Evolutionary conservation across 1,140 invertebrate species (phyloP), one percentile per base, ranked within the genome.

Genomic region (Lordiphosa collinella): DNA sequence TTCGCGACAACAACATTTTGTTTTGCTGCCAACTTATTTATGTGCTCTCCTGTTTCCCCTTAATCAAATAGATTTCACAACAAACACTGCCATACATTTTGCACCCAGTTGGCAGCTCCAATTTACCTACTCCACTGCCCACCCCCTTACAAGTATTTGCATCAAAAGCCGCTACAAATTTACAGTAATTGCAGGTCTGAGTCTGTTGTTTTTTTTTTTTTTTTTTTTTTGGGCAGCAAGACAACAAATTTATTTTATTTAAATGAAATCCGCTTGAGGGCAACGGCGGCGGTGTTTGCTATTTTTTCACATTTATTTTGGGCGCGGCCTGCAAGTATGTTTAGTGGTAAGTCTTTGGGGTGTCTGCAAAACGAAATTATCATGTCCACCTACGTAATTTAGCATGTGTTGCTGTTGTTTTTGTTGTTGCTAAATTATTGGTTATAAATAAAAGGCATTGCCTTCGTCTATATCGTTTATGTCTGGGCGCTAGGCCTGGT

Each of bases 361-460:
- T 75, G 76, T 75, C 70, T 70, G 65, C 52, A 37, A 56, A 57
- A 57, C 63, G 40, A 76, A 82, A 82, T 73, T 78, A 85, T 82
- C 64, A 64, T 78, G 72, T 85, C 78, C 78, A 84, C 78, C 78
- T 76, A 82, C 78, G 70, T 78, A 82, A 84, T 82, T 69, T 84
- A 78, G 59, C 59, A 82, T 71, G 54, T 61, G 68, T 64, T 76
- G 66, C 62, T 70, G 56, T 48, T 37, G 34, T 43, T 65, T 41
- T 47, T 58, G 69, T 35, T 48, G 46, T 18, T 48, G 13, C 48
- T 75, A 82, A 80, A 75, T 80, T 75, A 82, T 82, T 82, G 71
- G 76, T 82, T 80, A 75, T 80, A 76, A 75, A 67, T 75, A 71
- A 71, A 82, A 59, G 60, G 32, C 56, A 57, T 62, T 66, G 50